Base-by-base conservation (phyloP, 1,140 invertebrate genomes). In the Brachionus paranguensis region DNA sequence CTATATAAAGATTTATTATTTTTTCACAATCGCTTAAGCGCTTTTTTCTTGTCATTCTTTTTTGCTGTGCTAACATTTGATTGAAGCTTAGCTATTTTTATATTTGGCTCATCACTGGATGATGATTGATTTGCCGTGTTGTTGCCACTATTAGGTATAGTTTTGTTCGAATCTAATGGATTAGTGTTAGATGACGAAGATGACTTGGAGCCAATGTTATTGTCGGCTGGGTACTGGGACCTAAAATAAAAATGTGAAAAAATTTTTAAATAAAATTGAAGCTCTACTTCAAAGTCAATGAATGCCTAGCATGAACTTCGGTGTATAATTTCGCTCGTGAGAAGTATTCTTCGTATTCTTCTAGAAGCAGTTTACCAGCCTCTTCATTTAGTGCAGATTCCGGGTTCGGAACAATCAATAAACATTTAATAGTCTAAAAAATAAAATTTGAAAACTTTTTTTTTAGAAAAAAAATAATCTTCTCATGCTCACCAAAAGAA, bases 331-430 rank as follows among this genome's bases (percentile, higher is more conserved):
- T 94, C 17, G 95, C 95, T 88, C 95, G 90, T 87, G 93, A 92
- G 11, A 92, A 95, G 90, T 96, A 96, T 88, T 95, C 94, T 88
- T 96, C 94, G 88, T 96, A 96, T 87, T 94, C 93, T 89, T 96
- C 95, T 85, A 96, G 89, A 79, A 96, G 90, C 86, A 96, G 90
- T 90, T 95, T 96, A 37, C 95, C 95, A 84, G 95, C 95, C 91
- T 96, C 95, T 90, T 96, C 95, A 89, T 96, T 97, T 76, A 97
- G 91, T 50, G 95, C 95, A 85, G 95, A 96, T 91, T 97, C 95
- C 1, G 95, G 93, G 92, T 97, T 97, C 86, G 95, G 95, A 86
- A 95, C 94, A 89, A 96, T 96, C 76, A 96, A 91, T 86, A 96
- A 91, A 91, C 95, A 96, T 91, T 96, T 96, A 70, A 96, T 93